Conservation (phyloP, 1,140 invertebrate genomes). For the Dicyema japonicum region DNA sequence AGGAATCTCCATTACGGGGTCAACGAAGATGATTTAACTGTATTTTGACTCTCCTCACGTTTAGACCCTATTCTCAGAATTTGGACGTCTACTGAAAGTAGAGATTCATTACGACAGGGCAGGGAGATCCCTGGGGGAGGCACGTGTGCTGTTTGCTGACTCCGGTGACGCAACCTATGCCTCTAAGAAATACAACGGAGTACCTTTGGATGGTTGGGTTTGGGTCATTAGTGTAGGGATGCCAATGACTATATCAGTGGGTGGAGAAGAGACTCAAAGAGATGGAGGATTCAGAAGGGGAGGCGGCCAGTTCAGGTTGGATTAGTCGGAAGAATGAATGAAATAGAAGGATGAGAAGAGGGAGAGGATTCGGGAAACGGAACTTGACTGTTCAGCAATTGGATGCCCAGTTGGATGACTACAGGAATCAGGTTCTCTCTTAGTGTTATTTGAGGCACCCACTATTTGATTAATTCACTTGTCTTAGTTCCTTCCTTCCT, state of each 20-base stretch:
- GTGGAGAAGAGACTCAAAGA: no score
- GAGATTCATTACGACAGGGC: conserved; percentile 83
- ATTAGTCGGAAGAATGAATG: background rate
- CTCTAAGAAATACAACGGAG: conserved; percentile 84
- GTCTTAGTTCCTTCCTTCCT: no score
- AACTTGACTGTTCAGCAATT: background rate
- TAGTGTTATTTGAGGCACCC: no score
- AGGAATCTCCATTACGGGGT: no score
- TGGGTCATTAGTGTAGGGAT: no score
- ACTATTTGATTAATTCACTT: no score
- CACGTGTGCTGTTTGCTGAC: conserved; percentile 72
- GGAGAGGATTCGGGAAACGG: background rate
- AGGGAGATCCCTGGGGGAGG: conserved; percentile 65
- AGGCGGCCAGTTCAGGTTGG: conserved; percentile 2
- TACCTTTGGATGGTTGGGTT: conserved; percentile 69
- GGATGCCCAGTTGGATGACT: conserved; percentile 1
- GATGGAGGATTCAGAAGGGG: no score
- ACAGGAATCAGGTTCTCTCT: background rate
- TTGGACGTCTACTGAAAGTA: conserved; percentile 61
- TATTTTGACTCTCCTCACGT: no score
- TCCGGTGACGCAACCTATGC: conserved; percentile 61
- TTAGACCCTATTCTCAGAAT: conserved; percentile 71
- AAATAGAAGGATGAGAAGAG: background rate
- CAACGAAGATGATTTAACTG: no score
- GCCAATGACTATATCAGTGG: no score